phyloP scores from a whole-genome alignment of 2,888 invertebrate species.

The Carpatolechia fugitivella region DNA sequence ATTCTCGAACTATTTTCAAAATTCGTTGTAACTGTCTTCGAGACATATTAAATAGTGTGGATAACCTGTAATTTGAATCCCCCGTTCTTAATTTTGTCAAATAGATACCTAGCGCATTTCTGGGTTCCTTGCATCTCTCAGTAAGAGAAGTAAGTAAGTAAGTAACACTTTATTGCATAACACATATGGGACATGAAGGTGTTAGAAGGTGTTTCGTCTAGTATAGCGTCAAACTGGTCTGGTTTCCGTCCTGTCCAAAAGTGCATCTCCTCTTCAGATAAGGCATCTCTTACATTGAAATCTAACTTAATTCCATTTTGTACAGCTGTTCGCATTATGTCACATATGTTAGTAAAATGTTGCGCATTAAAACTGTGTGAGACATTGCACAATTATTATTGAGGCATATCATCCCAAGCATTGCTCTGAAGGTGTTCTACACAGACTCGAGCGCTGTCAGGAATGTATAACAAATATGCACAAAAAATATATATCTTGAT shows the following conservation, averaged over 20 bases:
- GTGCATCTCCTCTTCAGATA: background rate
- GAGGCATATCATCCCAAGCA: too few species aligned
- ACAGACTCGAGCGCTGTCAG: too few species aligned
- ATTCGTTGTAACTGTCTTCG: constrained; percentile 3
- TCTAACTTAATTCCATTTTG: background rate
- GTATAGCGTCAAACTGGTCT: background rate
- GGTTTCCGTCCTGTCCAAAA: background rate
- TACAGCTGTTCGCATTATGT: background rate
- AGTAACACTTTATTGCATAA: too few species aligned
- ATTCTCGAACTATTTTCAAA: background rate
- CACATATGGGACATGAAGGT: too few species aligned
- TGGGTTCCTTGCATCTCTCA: background rate
- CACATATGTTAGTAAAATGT: background rate
- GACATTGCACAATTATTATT: too few species aligned
- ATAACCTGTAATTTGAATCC: constrained; percentile 14
- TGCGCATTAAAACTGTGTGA: background rate
- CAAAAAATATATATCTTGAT: too few species aligned
- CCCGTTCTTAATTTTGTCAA: constrained; percentile 20
- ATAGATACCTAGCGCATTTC: constrained; percentile 12
- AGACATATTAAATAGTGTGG: background rate
- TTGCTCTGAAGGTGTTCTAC: too few species aligned
- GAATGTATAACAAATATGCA: too few species aligned
- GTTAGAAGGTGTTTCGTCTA: background rate
- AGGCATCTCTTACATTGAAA: background rate
- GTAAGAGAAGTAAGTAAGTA: too few species aligned